These are phyloP conservation scores for Pyrrhia umbra DNA, from an alignment of 2,888 invertebrate genomes.

Conservation along the genomic window DNA sequence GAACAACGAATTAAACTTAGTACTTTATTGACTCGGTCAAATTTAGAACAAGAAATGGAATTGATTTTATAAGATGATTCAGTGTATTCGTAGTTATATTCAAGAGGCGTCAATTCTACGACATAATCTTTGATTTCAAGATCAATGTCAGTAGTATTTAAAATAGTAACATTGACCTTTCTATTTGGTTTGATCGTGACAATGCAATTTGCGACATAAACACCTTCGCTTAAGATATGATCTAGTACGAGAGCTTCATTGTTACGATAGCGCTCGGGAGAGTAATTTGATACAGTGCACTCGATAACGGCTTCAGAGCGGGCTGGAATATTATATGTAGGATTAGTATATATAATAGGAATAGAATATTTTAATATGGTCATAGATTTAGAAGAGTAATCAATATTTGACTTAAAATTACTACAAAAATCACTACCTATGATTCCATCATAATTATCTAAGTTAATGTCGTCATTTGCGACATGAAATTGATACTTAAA, in stretches of 20 bases:
- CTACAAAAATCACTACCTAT: constrained; percentile 10
- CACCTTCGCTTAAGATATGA: constrained; percentile 3
- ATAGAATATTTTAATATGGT: not conserved
- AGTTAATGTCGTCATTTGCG: not conserved
- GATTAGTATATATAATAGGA: constrained; percentile 8
- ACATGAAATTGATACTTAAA: not conserved
- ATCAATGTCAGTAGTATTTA: constrained; percentile 2
- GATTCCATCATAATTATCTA: constrained; percentile 1
- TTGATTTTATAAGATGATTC: not conserved
- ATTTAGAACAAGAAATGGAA: constrained; percentile 1
- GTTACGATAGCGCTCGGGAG: not conserved
- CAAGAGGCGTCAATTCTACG: not conserved
- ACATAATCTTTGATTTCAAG: constrained; percentile 3
- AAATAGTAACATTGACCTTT: not conserved
- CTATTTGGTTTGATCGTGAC: constrained; percentile 8
- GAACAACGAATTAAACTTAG: constrained; percentile 3
- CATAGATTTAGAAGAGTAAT: constrained; percentile 1
- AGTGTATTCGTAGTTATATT: not conserved
- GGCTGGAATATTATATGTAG: constrained; percentile 15
- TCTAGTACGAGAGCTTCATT: constrained; percentile 7
- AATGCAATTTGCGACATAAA: constrained; percentile 11
- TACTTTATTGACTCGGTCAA: not conserved
- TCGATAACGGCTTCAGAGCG: not conserved
- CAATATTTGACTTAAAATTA: not conserved
- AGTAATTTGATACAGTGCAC: constrained; percentile 6